These are phyloP conservation scores for Orchesella cincta DNA, from an alignment of 1,140 invertebrate genomes.

Conservation along the genomic window DNA sequence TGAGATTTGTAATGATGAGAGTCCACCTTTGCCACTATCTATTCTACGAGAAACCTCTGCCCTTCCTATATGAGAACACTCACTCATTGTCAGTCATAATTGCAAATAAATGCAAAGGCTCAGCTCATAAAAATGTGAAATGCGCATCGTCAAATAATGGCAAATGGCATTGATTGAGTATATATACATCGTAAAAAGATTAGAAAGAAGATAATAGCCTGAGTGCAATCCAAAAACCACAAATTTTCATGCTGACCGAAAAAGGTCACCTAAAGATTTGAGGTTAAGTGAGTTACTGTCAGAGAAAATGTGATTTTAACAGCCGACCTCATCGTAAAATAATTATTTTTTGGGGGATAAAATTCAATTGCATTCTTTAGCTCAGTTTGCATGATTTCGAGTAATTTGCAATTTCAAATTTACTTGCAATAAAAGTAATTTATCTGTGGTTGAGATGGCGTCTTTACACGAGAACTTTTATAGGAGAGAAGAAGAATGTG, in stretches of 20 bases:
- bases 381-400: constrained; percentile 10
- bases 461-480: neutral
- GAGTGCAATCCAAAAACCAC: neutral
- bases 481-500: neutral
- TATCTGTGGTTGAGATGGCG: neutral
- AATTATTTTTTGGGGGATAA: neutral
- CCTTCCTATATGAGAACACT: too few species aligned
- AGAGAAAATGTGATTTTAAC: constrained; percentile 19
- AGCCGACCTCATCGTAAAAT: neutral
- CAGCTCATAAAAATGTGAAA: too few species aligned
- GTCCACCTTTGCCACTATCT: too few species aligned
- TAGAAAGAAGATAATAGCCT: too few species aligned
- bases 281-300: constrained; percentile 11
- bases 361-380: neutral
- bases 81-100: neutral
- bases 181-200: too few species aligned
- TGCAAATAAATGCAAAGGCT: neutral
- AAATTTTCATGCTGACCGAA: neutral
- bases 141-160: too few species aligned
- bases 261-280: constrained; percentile 12
- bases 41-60: too few species aligned
- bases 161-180: too few species aligned
- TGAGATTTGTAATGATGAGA: too few species aligned
- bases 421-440: neutral
- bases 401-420: constrained; percentile 21